A percentile compares a stretch with the other conserved stretches of the same genome.
These are phyloP conservation scores for Encarsia formosa DNA, from an alignment of 2,888 invertebrate genomes.

Conservation along the genomic window DNA sequence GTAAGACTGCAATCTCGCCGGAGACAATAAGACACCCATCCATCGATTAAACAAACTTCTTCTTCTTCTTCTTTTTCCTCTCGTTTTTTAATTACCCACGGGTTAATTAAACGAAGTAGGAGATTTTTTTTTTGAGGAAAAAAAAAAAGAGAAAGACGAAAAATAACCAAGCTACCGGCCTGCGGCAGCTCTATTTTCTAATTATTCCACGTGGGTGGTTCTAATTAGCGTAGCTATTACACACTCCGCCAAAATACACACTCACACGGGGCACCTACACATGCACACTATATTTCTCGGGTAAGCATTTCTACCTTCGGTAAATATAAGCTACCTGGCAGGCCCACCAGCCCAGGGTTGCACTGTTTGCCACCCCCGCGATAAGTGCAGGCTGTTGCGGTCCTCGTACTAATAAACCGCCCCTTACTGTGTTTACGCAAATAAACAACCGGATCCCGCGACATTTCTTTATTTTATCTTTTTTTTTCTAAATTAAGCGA, in stretches of 20 bases:
- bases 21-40: background rate
- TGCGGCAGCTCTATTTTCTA: constrained; percentile 38
- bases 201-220: constrained; percentile 41
- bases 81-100: no score
- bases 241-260: constrained; percentile 18
- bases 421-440: background rate
- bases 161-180: constrained; percentile 8
- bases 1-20: background rate
- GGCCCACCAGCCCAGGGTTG: background rate
- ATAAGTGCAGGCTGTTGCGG: background rate
- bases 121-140: no score
- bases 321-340: constrained; percentile 12
- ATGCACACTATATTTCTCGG: constrained; percentile 17
- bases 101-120: no score
- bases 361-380: background rate
- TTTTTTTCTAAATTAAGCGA: no score
- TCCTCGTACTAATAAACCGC: background rate
- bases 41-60: no score
- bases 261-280: constrained; percentile 10
- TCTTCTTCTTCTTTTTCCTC: no score
- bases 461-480: no score
- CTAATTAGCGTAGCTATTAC: constrained; percentile 40
- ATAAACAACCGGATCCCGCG: no score
- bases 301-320: constrained; percentile 3
- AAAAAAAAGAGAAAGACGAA: constrained; percentile 5